Base-by-base conservation (phyloP, 2,888 invertebrate genomes). In the Epinotia ramella region DNA sequence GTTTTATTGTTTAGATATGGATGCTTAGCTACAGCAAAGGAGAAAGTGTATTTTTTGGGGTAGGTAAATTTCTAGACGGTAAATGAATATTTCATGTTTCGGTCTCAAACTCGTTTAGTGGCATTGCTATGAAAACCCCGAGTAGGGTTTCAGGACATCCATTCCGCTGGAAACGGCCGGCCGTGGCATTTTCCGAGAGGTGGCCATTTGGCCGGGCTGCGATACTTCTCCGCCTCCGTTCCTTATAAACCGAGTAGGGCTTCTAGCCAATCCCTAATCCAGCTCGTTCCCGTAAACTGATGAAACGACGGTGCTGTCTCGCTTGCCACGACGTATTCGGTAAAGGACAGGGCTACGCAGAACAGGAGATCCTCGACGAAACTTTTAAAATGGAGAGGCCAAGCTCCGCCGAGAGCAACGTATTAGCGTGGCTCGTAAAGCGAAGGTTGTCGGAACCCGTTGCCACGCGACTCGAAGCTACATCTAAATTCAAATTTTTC, bases 401-500 rank as follows among this genome's bases (percentile, higher is more conserved):
- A 67, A 71, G 71, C 71, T 63, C 62, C 88, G 85, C 88, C 83
- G 87, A 89, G 88, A 91, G 89, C 91, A 91, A 90, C 89, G 88
- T 92, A 92, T 92, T 90, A 91, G 90, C 89, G 84, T 81, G 83
- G 86, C 86, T 94, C 94, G 92, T 94, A 94, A 94, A 94, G 86
- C 83, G 86, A 87, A 87, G 81, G 89, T 89, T 88, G 87, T 85
- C 81, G 82, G 82, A 87, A 85, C 87, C 87, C 87, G 87, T 90
- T 89, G 86, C 88, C 86, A 86, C 83, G 87, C 84, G 86, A 91
- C 89, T 86, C 84, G 76, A 79, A 82, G 88, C 85, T 87, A 91
- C 90, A 90, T 91, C 91, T 91, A 91, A 91, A 93, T 93, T 93
- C 91, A 93, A 93, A 92, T 93, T 92, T 92, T 91, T 90, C 88